These are phyloP conservation scores for Menidia beryllina DNA, from an alignment of 2,113 vertebrate genomes.

Conservation along the genomic window DNA sequence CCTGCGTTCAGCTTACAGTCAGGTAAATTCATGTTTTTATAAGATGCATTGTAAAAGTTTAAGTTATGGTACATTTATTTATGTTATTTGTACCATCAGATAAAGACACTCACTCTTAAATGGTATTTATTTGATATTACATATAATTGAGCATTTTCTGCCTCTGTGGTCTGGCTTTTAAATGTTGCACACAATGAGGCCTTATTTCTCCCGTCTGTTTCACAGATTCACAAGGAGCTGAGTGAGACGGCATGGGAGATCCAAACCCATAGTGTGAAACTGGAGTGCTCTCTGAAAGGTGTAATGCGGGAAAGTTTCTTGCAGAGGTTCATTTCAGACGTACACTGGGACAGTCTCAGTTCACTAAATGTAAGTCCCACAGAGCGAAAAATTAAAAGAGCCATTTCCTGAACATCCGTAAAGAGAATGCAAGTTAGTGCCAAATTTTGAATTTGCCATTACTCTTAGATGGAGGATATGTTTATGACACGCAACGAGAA, in stretches of 20 bases:
- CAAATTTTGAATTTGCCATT: slow-evolving; percentile 4
- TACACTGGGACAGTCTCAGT: slow-evolving; percentile 85
- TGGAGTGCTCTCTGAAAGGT: slow-evolving; percentile 82
- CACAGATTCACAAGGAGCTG: slow-evolving; percentile 83
- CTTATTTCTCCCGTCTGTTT: neutral
- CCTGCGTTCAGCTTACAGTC: slow-evolving; percentile 73
- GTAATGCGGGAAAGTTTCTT: slow-evolving; percentile 83
- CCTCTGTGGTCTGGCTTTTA: too few relatives aligned
- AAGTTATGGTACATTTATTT: neutral
- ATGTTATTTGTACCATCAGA: neutral
- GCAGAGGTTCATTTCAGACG: slow-evolving; percentile 70
- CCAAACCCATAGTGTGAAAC: slow-evolving; percentile 40
- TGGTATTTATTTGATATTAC: too few relatives aligned
- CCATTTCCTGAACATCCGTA: neutral
- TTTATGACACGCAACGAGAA: slow-evolving; percentile 41
- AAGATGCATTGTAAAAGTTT: neutral
- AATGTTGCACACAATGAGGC: too few relatives aligned
- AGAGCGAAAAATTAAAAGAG: neutral
- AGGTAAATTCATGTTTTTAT: slow-evolving; percentile 71
- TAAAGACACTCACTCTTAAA: neutral
- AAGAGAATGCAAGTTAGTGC: neutral
- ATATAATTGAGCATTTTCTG: too few relatives aligned
- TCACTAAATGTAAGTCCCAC: slow-evolving; percentile 59
- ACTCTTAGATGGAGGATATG: slow-evolving; percentile 69
- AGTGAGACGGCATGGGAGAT: slow-evolving; percentile 72